These are phyloP conservation scores for Drosophila micromelanica DNA, from an alignment of 1,140 invertebrate genomes.

Conservation along the genomic window DNA sequence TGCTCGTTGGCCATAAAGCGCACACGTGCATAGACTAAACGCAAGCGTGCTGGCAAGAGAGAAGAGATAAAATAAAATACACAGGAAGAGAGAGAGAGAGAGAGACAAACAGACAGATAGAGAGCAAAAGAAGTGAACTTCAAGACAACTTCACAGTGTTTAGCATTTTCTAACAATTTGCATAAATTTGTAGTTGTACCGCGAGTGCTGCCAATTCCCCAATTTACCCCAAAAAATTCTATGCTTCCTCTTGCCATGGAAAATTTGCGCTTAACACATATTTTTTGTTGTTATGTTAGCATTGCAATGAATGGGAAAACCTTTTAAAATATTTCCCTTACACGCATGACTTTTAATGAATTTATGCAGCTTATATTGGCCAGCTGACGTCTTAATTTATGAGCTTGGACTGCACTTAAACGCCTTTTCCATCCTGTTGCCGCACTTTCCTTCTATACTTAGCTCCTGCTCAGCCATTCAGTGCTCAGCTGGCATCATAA, in stretches of 20 bases:
- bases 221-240: conserved; percentile 22
- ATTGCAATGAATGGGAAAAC: conserved; percentile 54
- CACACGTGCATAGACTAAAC: conserved; percentile 55
- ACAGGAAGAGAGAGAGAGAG: too few species aligned
- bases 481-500: conserved; percentile 54
- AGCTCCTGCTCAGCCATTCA: neutral
- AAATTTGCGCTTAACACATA: conserved; percentile 18
- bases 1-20: conserved; percentile 48
- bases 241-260: conserved; percentile 4
- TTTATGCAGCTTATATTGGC: conserved; percentile 72
- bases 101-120: neutral
- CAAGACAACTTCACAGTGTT: conserved; percentile 34
- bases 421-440: conserved; percentile 55
- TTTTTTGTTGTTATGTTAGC: conserved; percentile 2
- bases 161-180: conserved; percentile 58
- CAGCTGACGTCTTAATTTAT: conserved; percentile 78
- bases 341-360: conserved; percentile 60
- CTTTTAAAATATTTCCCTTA: conserved; percentile 15
- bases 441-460: conserved; percentile 20
- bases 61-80: conserved; percentile 6
- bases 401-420: conserved; percentile 49
- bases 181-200: conserved; percentile 49
- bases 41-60: conserved; percentile 6
- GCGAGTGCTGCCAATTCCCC: conserved; percentile 19
- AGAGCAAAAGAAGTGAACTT: neutral